phyloP scores from a whole-genome alignment of 64 coral and sea anemone species.

The Montipora foliosa region DNA sequence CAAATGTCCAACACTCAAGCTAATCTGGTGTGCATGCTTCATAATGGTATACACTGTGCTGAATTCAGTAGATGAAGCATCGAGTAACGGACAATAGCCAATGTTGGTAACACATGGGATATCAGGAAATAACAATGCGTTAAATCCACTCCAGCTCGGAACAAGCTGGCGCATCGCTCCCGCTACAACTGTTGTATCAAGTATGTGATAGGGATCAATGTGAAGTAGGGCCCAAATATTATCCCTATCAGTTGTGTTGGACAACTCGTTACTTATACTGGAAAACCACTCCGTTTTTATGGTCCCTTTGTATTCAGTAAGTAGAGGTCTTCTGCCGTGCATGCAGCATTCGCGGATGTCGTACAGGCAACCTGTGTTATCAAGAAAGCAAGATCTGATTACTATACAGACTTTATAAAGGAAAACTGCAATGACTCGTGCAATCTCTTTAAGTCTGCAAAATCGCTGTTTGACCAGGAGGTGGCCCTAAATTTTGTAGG shows the following conservation, averaged over 20 bases:
- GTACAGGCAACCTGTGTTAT: no score
- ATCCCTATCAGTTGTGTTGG: background rate
- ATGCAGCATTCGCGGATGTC: no score
- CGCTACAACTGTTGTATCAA: background rate
- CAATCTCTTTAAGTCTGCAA: no score
- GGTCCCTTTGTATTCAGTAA: no score
- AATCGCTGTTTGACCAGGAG: no score
- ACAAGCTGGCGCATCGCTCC: background rate
- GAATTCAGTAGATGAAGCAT: slow-evolving; percentile 5
- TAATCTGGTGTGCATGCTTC: slow-evolving; percentile 20
- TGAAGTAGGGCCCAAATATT: background rate
- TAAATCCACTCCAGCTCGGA: slow-evolving; percentile 45
- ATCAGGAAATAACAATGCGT: slow-evolving; percentile 15
- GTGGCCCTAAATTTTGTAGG: no score
- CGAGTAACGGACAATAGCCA: slow-evolving; percentile 32
- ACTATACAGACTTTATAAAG: no score
- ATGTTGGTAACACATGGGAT: background rate
- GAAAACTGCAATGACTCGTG: no score
- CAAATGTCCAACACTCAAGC: background rate
- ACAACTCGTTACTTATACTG: no score
- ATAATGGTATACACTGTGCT: slow-evolving; percentile 25
- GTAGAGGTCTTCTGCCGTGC: no score
- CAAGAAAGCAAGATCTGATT: no score
- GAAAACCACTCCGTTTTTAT: no score
- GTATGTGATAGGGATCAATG: background rate